Conservation (phyloP, 2,797 vertebrate species). For the Enteromius radiatus region DNA sequence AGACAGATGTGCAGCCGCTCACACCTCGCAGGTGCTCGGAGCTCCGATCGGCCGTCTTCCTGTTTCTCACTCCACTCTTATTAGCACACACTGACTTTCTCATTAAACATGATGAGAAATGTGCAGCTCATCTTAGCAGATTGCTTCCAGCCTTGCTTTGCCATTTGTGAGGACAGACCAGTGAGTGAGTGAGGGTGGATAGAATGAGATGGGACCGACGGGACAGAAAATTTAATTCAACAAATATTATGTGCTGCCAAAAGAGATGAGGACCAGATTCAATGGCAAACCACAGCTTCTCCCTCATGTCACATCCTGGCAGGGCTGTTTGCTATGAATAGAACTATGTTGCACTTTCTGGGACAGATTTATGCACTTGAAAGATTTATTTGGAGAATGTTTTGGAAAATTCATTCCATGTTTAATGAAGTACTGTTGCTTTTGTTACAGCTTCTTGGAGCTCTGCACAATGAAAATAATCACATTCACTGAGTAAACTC, state of each 20-base stretch:
- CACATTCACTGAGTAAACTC: neutral
- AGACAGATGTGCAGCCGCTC: conserved; percentile 52
- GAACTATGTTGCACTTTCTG: conserved; percentile 44
- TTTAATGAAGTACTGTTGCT: conserved; percentile 9
- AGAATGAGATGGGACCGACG: conserved; percentile 18
- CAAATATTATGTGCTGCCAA: conserved; percentile 47
- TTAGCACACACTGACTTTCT: conserved; percentile 63
- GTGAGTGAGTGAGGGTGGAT: conserved; percentile 6
- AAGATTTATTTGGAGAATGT: conserved; percentile 41
- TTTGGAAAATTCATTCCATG: conserved; percentile 22
- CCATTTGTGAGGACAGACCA: conserved; percentile 23
- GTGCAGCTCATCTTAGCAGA: conserved; percentile 53
- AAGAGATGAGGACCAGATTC: conserved; percentile 62
- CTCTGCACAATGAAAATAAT: conserved; percentile 16
- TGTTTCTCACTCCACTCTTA: conserved; percentile 57
- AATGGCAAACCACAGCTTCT: conserved; percentile 24
- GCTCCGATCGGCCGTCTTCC: conserved; percentile 27
- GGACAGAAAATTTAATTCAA: conserved; percentile 43
- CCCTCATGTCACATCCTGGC: conserved; percentile 30
- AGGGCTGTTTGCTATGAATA: conserved; percentile 36
- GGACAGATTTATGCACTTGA: conserved; percentile 45
- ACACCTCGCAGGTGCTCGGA: conserved; percentile 23
- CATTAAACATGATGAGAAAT: conserved; percentile 64
- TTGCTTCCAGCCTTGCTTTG: conserved; percentile 54
- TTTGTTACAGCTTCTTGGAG: conserved; percentile 27